Evolutionary conservation across 2,888 invertebrate species (phyloP), one percentile per base, ranked within the genome.

Genomic region (Epistrophe grossulariae): DNA sequence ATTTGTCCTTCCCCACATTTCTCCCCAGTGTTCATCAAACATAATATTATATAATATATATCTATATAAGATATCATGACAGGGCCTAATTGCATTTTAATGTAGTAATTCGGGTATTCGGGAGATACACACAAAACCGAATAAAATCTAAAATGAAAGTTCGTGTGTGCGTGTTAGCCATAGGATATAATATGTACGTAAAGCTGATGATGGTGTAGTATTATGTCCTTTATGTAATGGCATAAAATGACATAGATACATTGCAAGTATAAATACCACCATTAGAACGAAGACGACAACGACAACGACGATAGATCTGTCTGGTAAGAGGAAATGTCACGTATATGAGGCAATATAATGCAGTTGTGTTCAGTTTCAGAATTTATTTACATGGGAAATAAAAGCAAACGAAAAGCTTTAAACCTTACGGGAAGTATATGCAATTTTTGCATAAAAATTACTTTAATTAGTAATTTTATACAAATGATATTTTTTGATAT

Each of bases 31-130:
- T 15, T 52, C 70, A 17, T 66, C 43, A 40, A 64, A 48, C 31
- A 52, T 13, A 71, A 28, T 31, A 35, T 45, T n/a, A 28, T 72
- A 55, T 24, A 24, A 2, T 2, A 24, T 24, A 24, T 24, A 24
- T 24, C 24, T 71, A 40, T 13, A 40, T 11, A 57, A 19, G 31
- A 43, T 71, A 71, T 55, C 55, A 62, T 62, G 60, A 40, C 38
- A 68, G 45, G 31, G 70, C 73, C 85, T 85, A 85, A 81, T 85
- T 85, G 78, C 85, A 78, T 74, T 85, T 85, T 85, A 85, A 85
- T 85, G 81, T 73, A 70, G 82, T 74, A 82, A 15, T 28, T 28
- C 24, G 15, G 2, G 24, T 13, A 15, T 28, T 28, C 24, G 15
- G 2, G 24, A 24, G 19, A 62, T 43, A 71, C 43, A 62, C 57